A percentile compares a stretch with the other conserved stretches of the same genome.
These are phyloP conservation scores for Acomys russatus DNA, from an alignment of 2,797 vertebrate genomes.

Conservation along the genomic window DNA sequence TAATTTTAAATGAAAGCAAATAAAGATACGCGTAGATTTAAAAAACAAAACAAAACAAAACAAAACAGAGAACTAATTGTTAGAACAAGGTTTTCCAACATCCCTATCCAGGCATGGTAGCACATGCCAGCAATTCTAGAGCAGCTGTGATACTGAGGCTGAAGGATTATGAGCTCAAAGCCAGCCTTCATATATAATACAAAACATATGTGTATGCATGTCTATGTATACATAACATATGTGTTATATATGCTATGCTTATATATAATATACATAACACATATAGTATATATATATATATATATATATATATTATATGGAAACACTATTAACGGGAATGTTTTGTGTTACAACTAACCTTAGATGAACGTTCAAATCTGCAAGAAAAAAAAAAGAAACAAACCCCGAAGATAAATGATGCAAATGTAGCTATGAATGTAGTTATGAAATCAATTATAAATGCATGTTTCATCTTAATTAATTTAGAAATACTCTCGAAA, in stretches of 20 bases:
- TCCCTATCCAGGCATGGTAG: background rate
- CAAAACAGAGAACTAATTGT: background rate
- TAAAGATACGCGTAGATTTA: background rate
- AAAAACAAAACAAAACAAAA: background rate
- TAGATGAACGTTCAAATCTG: background rate
- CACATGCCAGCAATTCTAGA: background rate
- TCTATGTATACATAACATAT: background rate
- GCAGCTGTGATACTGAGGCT: background rate
- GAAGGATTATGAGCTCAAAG: background rate
- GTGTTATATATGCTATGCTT: background rate
- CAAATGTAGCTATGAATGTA: background rate
- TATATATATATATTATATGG: background rate
- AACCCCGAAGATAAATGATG: background rate
- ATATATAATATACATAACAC: background rate
- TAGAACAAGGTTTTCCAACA: background rate
- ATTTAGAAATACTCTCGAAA: slow-evolving; percentile 3
- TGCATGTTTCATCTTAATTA: background rate
- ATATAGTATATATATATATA: background rate
- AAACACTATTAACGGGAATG: background rate
- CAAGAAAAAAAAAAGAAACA: background rate
- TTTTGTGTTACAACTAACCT: background rate
- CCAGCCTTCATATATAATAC: background rate
- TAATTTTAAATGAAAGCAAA: background rate
- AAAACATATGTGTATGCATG: background rate
- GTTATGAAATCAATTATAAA: background rate